Percentiles rank a stretch among this genome's conserved stretches.
phyloP scores from a whole-genome alignment of 2,113 vertebrate species.

The Pongo abelii region DNA sequence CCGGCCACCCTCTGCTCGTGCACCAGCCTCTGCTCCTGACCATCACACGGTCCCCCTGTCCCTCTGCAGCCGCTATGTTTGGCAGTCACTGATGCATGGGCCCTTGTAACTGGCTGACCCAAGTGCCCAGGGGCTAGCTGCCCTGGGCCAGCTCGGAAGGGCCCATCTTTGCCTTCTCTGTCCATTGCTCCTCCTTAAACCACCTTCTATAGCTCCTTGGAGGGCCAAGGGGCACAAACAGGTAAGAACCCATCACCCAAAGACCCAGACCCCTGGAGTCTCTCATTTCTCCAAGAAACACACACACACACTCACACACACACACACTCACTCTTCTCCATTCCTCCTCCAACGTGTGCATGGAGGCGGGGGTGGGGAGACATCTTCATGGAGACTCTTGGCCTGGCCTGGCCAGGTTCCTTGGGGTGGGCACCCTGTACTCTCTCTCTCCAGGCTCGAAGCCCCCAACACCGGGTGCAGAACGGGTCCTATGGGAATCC shows the following conservation, averaged over 20 bases:
- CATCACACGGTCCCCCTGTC: accelerated
- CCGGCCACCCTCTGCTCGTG: no score
- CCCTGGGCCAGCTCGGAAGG: not conserved
- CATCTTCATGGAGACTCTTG: accelerated
- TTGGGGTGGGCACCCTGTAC: not conserved
- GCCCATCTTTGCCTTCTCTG: not conserved
- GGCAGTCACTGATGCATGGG: not conserved
- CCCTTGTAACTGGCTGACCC: not conserved
- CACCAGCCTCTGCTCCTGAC: not conserved
- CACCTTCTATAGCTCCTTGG: not conserved
- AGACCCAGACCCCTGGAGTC: not conserved
- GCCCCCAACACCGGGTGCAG: not conserved
- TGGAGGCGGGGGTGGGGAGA: accelerated
- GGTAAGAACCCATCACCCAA: not conserved
- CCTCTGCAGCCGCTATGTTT: not conserved
- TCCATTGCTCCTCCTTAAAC: not conserved
- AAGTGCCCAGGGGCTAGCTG: accelerated
- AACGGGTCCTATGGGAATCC: not conserved
- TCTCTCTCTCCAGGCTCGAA: not conserved
- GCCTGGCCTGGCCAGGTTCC: not conserved
- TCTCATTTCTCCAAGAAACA: not conserved
- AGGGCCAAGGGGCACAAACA: not conserved
- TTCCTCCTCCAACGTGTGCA: not conserved
- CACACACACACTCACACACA: no score
- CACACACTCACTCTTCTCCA: no score